Conservation (phyloP, 2,888 invertebrate genomes). For the Dendrolimus houi region DNA sequence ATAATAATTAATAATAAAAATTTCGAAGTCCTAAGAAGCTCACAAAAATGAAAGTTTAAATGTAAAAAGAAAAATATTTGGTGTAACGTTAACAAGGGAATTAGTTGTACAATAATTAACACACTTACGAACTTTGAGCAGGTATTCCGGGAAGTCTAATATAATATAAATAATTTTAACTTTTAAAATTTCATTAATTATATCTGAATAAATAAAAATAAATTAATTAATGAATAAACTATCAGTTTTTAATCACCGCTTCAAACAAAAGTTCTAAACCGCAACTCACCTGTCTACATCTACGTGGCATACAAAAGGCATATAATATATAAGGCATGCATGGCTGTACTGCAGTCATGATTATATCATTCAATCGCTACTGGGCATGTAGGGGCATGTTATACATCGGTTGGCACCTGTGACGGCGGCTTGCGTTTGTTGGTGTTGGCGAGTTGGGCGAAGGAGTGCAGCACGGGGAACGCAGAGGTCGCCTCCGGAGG, state of each 20-base stretch:
- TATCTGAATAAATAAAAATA: too few relatives aligned
- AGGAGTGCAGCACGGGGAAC: conserved; percentile 77
- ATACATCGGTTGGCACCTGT: conserved; percentile 46
- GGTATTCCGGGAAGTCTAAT: too few relatives aligned
- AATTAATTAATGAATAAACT: neutral
- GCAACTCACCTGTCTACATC: conserved; percentile 11
- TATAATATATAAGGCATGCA: conserved; percentile 40
- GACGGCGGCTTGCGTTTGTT: conserved; percentile 65
- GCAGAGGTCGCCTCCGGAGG: conserved; percentile 70
- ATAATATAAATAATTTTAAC: too few relatives aligned
- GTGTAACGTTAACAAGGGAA: too few relatives aligned
- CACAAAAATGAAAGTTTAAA: too few relatives aligned
- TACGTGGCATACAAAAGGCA: conserved; percentile 14
- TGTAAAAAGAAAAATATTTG: too few relatives aligned
- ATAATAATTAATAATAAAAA: too few relatives aligned
- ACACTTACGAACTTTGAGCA: too few relatives aligned
- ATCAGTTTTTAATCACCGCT: neutral
- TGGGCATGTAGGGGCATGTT: conserved; percentile 14
- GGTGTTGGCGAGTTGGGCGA: conserved; percentile 72
- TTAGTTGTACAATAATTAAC: too few relatives aligned
- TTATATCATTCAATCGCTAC: conserved; percentile 17
- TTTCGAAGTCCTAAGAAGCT: too few relatives aligned
- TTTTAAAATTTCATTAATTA: too few relatives aligned
- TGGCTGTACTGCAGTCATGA: conserved; percentile 3
- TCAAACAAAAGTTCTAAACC: conserved; percentile 7